Conservation (phyloP, 2,888 invertebrate genomes). For the Escarpia spicata region DNA sequence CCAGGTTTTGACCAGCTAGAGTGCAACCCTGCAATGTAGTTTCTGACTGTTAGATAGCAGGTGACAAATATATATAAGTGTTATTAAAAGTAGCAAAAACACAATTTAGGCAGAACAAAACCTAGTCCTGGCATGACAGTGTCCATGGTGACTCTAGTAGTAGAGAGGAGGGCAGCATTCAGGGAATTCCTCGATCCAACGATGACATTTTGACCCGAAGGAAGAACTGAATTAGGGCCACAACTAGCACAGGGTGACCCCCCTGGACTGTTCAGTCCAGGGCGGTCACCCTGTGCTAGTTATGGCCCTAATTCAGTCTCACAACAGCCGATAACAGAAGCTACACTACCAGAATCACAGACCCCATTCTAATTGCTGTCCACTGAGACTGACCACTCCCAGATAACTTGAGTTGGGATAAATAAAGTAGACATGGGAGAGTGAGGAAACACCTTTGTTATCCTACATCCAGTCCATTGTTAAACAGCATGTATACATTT, state of each 20-base stretch:
- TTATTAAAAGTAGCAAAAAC: not conserved
- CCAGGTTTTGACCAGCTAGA: too few species aligned
- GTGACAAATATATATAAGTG: not conserved
- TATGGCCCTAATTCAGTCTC: not conserved
- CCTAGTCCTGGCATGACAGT: not conserved
- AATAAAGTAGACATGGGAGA: too few species aligned
- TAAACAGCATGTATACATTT: too few species aligned
- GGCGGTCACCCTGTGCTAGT: not conserved
- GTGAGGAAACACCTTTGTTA: too few species aligned
- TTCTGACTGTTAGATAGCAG: too few species aligned
- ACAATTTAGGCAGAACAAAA: not conserved
- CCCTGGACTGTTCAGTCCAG: not conserved
- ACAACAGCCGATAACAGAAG: not conserved
- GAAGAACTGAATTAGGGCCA: not conserved
- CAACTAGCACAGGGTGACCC: not conserved
- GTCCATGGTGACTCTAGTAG: not conserved
- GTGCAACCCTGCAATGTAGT: too few species aligned
- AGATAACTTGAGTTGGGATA: too few species aligned
- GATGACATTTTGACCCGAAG: not conserved
- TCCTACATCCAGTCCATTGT: too few species aligned
- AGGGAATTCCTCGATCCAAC: not conserved
- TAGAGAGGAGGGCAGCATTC: not conserved
- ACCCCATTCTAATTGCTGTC: too few species aligned
- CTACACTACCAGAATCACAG: not conserved
- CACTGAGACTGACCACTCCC: too few species aligned